Base-by-base conservation (phyloP, 92 coral and sea anemone genomes). In the Isaurus tuberculatus region DNA sequence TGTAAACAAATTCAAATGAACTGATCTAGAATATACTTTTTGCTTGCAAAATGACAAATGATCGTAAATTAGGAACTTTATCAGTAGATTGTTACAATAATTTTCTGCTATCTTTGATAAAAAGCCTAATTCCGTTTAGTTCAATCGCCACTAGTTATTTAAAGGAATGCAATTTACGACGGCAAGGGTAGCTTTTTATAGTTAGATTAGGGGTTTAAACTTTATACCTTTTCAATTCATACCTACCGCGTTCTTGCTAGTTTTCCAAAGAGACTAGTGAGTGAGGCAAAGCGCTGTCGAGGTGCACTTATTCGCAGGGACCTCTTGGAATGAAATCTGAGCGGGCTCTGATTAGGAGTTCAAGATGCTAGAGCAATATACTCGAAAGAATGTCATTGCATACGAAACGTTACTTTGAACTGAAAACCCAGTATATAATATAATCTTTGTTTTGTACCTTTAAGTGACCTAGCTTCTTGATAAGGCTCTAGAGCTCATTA, bases 1-100 rank as follows among this genome's bases (percentile, higher is more conserved):
- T 77, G 82, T 77, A 55, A 57, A 77, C 82, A 74, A 74, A 49
- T 30, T 48, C 80, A 74, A 77, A 77, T 77, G 44, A 11, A 8
- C 30, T 48, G 5, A 19, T 77, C 49, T 34, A 77, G 82, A 77
- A 58, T 33, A 43, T 10, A 60, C 42, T 49, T 34, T 77, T 61
- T 77, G 23, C 15, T 58, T 22, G 34, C 69, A 29, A 63, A 25
- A 23, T 26, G 70, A 26, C 82, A 40, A 77, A 25, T 36, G 33
- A 77, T 30, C 68, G 69, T 33, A 77, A 42, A 57, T 36, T 58
- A 57, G 23, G 11, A 9, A 57, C 30, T 23, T 23, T 77, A 32
- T 40, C 26, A 13, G 68, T 5, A 55, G 8, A 6, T 31, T 1
- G 0, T 68, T 75, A 8, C n/a, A 75, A 31, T 55, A 30, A 31